Evolutionary conservation across 2,797 vertebrate genomes (phyloP).

Genomic region (Iguana delicatissima): DNA sequence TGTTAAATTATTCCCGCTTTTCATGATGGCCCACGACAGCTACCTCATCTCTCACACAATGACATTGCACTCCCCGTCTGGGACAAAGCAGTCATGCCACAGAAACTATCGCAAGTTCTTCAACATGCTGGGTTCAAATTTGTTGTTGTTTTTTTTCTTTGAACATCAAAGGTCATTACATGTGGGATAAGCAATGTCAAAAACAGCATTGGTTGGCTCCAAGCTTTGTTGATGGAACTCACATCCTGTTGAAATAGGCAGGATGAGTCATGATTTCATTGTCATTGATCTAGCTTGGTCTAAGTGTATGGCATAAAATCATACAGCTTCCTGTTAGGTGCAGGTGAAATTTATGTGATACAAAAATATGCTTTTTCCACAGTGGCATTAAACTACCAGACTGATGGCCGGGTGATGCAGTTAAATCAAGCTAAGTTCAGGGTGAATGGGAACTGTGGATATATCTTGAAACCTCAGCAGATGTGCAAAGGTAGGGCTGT

Average conservation of each 20-base stretch:
- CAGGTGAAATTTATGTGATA: not conserved
- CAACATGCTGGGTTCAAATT: not conserved
- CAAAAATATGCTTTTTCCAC: conserved; percentile 44
- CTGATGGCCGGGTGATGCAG: conserved; percentile 98
- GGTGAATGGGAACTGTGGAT: conserved; percentile 94
- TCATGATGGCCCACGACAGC: not conserved
- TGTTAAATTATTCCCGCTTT: not conserved
- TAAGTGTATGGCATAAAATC: not conserved
- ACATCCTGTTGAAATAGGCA: not conserved
- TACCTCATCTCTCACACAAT: not conserved
- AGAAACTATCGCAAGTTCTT: not conserved
- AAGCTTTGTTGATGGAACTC: not conserved
- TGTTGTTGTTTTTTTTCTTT: not conserved
- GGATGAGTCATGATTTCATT: not conserved
- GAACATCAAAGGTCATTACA: not conserved
- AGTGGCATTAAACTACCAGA: conserved; percentile 99
- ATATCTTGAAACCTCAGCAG: conserved; percentile 94
- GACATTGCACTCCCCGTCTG: not conserved
- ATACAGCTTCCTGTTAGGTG: not conserved
- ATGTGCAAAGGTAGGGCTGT: conserved; percentile 93
- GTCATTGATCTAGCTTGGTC: not conserved
- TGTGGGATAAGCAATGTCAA: not conserved
- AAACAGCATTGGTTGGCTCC: not conserved
- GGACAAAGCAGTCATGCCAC: not conserved
- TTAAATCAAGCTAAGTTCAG: conserved; percentile 96